These are phyloP conservation scores for Lumbricus terrestris DNA, from an alignment of 2,888 invertebrate genomes.

Conservation along the genomic window DNA sequence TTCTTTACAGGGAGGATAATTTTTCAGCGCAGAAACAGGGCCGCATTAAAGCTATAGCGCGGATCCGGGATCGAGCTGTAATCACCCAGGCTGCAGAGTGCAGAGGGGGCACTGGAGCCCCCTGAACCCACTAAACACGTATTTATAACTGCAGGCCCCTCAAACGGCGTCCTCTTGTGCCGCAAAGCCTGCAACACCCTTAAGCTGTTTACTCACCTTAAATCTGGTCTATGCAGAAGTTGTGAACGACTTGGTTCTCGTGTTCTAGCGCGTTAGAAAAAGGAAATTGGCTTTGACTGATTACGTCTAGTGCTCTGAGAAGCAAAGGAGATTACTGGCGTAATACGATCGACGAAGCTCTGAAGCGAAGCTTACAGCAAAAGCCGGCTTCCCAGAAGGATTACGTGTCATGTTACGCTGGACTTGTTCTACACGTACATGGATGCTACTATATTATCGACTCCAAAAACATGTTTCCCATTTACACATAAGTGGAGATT, in stretches of 20 bases:
- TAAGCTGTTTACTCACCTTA: too few species aligned
- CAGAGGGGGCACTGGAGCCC: too few species aligned
- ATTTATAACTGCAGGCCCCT: too few species aligned
- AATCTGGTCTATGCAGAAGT: neutral
- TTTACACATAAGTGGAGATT: neutral
- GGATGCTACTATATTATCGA: neutral
- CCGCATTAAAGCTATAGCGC: too few species aligned
- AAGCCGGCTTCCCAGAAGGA: neutral
- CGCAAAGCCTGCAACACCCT: too few species aligned
- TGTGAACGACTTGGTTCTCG: neutral
- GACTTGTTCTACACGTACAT: neutral
- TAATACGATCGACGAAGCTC: neutral
- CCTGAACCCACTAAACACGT: too few species aligned
- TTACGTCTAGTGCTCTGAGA: neutral
- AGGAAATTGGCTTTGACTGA: neutral
- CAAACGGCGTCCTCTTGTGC: too few species aligned
- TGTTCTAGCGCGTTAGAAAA: neutral
- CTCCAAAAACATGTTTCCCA: neutral
- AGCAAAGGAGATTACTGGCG: neutral
- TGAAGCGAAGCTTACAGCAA: neutral
- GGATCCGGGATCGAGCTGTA: too few species aligned
- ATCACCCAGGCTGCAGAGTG: too few species aligned
- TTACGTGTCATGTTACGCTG: neutral
- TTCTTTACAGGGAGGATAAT: too few species aligned
- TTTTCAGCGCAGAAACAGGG: too few species aligned